Base-by-base conservation (phyloP, 2,113 vertebrate genomes). In the Larimichthys crocea region DNA sequence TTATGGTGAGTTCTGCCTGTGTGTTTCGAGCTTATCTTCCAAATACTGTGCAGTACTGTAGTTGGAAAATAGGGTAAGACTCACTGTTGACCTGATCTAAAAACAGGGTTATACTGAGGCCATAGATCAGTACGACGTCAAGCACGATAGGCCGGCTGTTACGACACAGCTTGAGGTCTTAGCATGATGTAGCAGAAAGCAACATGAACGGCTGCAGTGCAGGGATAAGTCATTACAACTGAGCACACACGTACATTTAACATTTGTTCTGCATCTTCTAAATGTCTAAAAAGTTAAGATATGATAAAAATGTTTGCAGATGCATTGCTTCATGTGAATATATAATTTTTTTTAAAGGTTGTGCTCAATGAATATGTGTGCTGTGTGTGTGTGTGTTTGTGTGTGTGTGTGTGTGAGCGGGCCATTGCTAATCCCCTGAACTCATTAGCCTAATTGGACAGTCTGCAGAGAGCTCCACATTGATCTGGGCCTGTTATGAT, bases 381-480 rank as follows among this genome's bases (percentile, higher is more conserved):
- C 50, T 31, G 44, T 66, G 49, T 46, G 46, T 20, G 50, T 26
- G n/a, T 48, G 60, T 22, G 20, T 55, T 64, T 53, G 67, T 59
- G 67, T n/a, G n/a, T 26, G n/a, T 48, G 60, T 22, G 20, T 55
- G 69, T 53, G 67, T 59, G 67, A 55, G 66, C n/a, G 24, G 71
- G 65, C 66, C 60, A 15, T 42, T 76, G 82, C 84, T 90, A 91
- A 94, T 94, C 86, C 84, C 52, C 76, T 75, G 86, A 84, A 92
- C 89, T 92, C 89, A 93, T 94, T 93, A 91, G 88, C 71, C 88
- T 94, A 95, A 94, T 94, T 94, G 91, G 92, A 88, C 83, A 80
- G 90, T 85, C 76, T 86, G 82, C 62, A 73, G 49, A 84, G 84
- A 91, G 86, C 84, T 76, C 68, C 78, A 77, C 86, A 93, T 92